Evolutionary conservation across 2,113 vertebrate genomes (phyloP).

Genomic region (Meleagris gallopavo): DNA sequence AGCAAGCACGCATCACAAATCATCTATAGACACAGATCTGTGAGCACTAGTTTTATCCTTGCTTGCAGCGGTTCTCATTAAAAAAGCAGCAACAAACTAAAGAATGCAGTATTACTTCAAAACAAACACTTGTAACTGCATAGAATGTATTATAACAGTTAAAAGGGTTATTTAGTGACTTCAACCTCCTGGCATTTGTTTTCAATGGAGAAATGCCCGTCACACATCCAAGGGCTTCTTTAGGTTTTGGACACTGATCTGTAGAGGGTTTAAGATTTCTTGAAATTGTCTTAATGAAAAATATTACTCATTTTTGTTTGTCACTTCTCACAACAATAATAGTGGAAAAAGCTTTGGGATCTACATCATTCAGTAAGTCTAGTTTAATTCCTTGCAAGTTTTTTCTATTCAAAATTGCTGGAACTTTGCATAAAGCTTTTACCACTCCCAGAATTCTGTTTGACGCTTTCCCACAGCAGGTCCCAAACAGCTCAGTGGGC

Average conservation of each 20-base stretch:
- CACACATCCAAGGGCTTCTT: neutral
- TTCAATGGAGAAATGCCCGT: neutral
- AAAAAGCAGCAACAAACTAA: neutral
- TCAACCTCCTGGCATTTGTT: neutral
- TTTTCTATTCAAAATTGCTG: neutral
- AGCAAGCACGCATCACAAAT: neutral
- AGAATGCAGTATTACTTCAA: neutral
- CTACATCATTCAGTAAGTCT: neutral
- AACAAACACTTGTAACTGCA: neutral
- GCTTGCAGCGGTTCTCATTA: neutral
- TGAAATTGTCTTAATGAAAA: neutral
- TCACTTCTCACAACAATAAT: neutral
- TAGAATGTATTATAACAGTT: neutral
- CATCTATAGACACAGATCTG: neutral
- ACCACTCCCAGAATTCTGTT: neutral
- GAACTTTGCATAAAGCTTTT: neutral
- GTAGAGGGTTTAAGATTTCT: neutral
- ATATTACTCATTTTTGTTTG: neutral
- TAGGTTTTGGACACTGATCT: neutral
- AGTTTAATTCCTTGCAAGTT: neutral
- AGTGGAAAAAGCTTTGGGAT: neutral
- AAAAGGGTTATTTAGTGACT: accelerated
- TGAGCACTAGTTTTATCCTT: neutral
- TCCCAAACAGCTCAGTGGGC: neutral
- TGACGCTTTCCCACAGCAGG: neutral